Base-by-base conservation (phyloP, 2,888 invertebrate genomes). In the Aelia acuminata region DNA sequence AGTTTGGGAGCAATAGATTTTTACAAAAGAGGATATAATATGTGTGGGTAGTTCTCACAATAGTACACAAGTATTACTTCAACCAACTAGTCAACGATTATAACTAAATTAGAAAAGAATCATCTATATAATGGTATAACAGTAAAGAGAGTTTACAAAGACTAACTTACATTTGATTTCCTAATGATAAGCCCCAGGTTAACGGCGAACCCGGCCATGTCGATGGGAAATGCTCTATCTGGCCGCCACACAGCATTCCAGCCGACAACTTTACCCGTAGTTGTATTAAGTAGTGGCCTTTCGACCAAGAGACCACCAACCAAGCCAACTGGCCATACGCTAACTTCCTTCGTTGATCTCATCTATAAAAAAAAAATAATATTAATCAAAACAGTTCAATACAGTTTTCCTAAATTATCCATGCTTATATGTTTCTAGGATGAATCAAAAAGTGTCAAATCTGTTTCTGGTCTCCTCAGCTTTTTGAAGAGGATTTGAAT, bases 191-290 rank as follows among this genome's bases (percentile, higher is more conserved):
- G 92, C 31, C 95, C 94, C 3, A 97, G 93, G 92, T 97, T 97
- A 70, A 98, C 95, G 13, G 97, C 98, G 92, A 98, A 99, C 0
- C 98, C 98, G 0, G 99, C 99, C 99, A 99, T 99, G 92, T 99
- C 99, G 57, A 98, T 95, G 0, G 99, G 98, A 93, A 99, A 99
- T 0, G 97, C 96, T 89, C 99, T 93, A 91, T 97, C 95, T 0
- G 98, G 96, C 91, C 96, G 96, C 97, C 98, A 99, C 0, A 95
- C 96, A 0, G 96, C 95, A 91, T 94, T 94, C 92, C 95, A 96
- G 20, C 94, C 94, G 20, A 92, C 92, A 8, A 96, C 94, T 91
- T 93, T 94, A 57, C 94, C 94, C 85, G 93, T 95, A 89, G 94
- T 92, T 4, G 93, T 93, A 91, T 95, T 93, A 5, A 98, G 94